These are phyloP conservation scores for Salminus brasiliensis DNA, from an alignment of 2,113 vertebrate species.

Conservation along the genomic window DNA sequence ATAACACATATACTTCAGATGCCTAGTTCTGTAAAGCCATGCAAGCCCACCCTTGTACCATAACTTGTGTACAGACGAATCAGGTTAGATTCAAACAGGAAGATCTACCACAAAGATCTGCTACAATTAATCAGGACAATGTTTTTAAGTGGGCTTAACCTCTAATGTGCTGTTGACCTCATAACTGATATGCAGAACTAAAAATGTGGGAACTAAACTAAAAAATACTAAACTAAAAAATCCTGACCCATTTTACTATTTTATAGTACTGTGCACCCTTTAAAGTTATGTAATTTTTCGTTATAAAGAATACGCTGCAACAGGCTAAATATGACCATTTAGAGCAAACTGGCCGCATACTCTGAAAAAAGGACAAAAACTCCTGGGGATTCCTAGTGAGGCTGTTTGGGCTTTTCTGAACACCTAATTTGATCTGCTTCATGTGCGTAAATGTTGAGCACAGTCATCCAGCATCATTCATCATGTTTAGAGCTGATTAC, in stretches of 20 bases:
- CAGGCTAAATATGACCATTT: neutral
- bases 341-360: too few species aligned
- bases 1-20: neutral
- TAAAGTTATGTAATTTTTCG: neutral
- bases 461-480: slow-evolving; percentile 21
- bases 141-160: too few species aligned
- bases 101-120: too few species aligned
- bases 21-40: neutral
- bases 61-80: slow-evolving; percentile 4
- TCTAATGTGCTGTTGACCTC: too few species aligned
- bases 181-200: too few species aligned
- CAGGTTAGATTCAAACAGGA: slow-evolving; percentile 35
- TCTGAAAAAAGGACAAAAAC: neutral
- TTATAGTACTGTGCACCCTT: too few species aligned
- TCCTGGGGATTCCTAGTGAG: neutral
- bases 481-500: slow-evolving; percentile 27
- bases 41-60: slow-evolving; percentile 4
- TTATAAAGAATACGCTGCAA: neutral
- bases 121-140: too few species aligned
- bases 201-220: too few species aligned
- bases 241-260: too few species aligned
- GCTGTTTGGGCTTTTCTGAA: slow-evolving; percentile 21
- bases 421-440: slow-evolving; percentile 46
- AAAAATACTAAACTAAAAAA: too few species aligned
- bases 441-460: slow-evolving; percentile 27